Evolutionary conservation across 2,113 vertebrate genomes (phyloP).

Genomic region (Azemiops feae): DNA sequence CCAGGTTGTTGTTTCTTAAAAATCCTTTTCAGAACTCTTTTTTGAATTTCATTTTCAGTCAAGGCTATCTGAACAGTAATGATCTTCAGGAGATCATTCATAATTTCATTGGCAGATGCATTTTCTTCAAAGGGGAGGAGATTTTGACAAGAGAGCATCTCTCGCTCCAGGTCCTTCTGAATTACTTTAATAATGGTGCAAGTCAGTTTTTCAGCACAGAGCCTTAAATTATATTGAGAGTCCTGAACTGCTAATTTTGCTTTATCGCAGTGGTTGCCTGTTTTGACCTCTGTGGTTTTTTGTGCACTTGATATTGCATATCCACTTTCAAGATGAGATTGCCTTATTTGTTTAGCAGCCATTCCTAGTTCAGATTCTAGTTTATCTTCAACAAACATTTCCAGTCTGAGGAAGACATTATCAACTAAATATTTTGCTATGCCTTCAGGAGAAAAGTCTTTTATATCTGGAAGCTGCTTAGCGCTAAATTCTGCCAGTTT

Average conservation of each 20-base stretch:
- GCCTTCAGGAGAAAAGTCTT: not conserved
- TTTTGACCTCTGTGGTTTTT: not conserved
- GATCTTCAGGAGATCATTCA: constrained; percentile 18
- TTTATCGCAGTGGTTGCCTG: not conserved
- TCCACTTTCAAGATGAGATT: not conserved
- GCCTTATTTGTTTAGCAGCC: not conserved
- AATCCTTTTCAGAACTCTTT: constrained; percentile 26
- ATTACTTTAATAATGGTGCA: constrained; percentile 14
- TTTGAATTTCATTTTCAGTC: constrained; percentile 25
- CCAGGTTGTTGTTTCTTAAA: not conserved
- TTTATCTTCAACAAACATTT: constrained; percentile 13
- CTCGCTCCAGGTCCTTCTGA: constrained; percentile 12
- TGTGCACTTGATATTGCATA: not conserved
- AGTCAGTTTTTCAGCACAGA: constrained; percentile 24
- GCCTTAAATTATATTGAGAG: constrained; percentile 2
- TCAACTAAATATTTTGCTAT: constrained; percentile 9
- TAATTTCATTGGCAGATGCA: not conserved
- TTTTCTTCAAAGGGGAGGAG: constrained; percentile 13
- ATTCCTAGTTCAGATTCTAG: not conserved
- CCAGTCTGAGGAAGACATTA: not conserved
- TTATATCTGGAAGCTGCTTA: not conserved
- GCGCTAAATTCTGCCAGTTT: not conserved
- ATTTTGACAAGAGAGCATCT: constrained; percentile 13
- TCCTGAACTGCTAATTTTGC: constrained; percentile 1
- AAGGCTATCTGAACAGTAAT: constrained; percentile 20